Conservation (phyloP, 1,140 invertebrate species). For the Diploscapter pachys region DNA sequence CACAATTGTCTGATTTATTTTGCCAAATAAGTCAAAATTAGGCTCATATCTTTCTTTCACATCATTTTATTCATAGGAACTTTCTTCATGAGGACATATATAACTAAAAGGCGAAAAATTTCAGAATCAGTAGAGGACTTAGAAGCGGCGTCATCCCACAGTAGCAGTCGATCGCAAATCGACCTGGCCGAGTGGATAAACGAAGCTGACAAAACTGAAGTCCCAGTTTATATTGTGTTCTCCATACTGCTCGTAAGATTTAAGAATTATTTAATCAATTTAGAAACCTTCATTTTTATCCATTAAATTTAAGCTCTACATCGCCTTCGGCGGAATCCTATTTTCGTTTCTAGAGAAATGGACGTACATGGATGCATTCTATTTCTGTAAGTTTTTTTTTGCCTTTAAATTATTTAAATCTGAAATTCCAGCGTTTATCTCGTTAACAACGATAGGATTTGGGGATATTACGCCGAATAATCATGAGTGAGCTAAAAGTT, state of each 20-base stretch:
- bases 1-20: too few species aligned
- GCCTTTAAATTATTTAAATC: conserved; percentile 6
- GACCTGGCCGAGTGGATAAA: too few species aligned
- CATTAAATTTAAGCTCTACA: conserved; percentile 64
- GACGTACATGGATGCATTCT: conserved; percentile 77
- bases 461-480: conserved; percentile 79
- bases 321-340: conserved; percentile 71
- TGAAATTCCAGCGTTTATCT: conserved; percentile 68
- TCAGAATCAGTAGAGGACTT: too few species aligned
- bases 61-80: too few species aligned
- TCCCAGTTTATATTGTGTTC: conserved; percentile 56
- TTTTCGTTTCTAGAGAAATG: conserved; percentile 80
- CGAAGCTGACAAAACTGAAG: conserved; percentile 45
- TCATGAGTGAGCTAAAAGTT: conserved; percentile 43
- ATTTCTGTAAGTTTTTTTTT: conserved; percentile 68
- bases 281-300: background rate
- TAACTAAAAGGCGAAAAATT: too few species aligned
- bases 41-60: too few species aligned
- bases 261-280: conserved; percentile 18
- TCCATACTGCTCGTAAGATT: conserved; percentile 51
- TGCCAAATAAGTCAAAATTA: too few species aligned
- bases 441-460: conserved; percentile 81
- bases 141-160: too few species aligned
- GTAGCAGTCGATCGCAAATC: too few species aligned
- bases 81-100: too few species aligned